These are phyloP conservation scores for Aelia acuminata DNA, from an alignment of 2,888 invertebrate genomes.

Conservation along the genomic window DNA sequence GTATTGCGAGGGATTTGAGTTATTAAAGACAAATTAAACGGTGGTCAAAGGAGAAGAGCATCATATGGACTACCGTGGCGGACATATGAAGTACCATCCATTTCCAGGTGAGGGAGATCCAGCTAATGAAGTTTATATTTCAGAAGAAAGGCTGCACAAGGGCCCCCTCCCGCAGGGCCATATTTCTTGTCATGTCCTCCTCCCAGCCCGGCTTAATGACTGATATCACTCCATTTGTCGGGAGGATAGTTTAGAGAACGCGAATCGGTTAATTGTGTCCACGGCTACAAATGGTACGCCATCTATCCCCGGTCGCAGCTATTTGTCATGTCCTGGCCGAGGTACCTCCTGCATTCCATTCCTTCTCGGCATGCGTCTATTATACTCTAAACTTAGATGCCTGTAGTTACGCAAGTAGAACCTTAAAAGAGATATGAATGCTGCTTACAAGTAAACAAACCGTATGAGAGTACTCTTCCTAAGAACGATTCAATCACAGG, in stretches of 20 bases:
- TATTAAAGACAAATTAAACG: conserved; percentile 46
- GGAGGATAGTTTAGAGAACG: conserved; percentile 35
- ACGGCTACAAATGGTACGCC: conserved; percentile 40
- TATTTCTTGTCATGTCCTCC: conserved; percentile 46
- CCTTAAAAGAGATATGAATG: too few species aligned
- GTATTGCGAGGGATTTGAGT: neutral
- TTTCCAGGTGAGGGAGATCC: conserved; percentile 17
- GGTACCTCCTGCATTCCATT: neutral
- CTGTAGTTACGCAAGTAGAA: too few species aligned
- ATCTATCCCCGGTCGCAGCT: conserved; percentile 11
- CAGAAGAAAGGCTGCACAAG: conserved; percentile 41
- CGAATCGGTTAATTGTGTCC: conserved; percentile 51
- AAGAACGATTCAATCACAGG: too few species aligned
- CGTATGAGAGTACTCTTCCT: too few species aligned
- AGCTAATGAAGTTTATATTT: conserved; percentile 40
- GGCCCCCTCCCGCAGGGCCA: neutral
- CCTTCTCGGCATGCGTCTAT: neutral
- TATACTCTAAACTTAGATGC: too few species aligned
- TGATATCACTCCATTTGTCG: conserved; percentile 5
- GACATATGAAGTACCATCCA: conserved; percentile 37
- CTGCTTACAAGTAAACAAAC: too few species aligned
- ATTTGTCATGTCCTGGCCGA: conserved; percentile 14
- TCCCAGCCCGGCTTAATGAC: neutral
- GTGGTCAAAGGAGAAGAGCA: neutral
- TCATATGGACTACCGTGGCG: neutral